phyloP scores from a whole-genome alignment of 2,113 vertebrate genomes.

The Dicaeum eximium region DNA sequence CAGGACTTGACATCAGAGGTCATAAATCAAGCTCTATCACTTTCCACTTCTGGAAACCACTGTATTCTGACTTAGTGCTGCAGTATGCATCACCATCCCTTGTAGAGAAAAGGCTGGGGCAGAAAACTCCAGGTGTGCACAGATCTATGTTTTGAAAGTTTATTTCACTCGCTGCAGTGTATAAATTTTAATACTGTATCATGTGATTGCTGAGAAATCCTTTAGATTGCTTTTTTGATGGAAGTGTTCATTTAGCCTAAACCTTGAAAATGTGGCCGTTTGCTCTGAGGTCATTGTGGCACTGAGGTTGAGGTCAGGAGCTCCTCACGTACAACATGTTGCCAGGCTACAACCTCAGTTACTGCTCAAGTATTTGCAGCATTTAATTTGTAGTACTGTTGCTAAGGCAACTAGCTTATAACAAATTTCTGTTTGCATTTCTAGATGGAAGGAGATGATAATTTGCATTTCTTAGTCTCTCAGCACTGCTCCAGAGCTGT shows the following conservation, averaged over 20 bases:
- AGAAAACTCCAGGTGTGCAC: not conserved
- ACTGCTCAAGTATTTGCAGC: not conserved
- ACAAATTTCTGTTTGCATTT: not conserved
- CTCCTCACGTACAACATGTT: not conserved
- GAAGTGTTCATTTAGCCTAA: not conserved
- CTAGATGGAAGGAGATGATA: not conserved
- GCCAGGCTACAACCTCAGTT: not conserved
- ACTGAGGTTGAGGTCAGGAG: not conserved
- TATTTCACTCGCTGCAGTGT: not conserved
- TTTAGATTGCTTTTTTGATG: not conserved
- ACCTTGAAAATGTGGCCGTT: not conserved
- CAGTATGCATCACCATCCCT: not conserved
- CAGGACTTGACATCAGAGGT: not conserved
- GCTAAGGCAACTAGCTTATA: not conserved
- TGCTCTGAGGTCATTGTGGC: not conserved
- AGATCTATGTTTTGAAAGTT: not conserved
- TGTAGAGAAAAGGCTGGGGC: not conserved
- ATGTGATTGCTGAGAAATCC: not conserved
- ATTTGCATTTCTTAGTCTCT: not conserved
- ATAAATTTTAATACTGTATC: not conserved
- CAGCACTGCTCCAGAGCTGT: not conserved
- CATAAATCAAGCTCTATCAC: not conserved
- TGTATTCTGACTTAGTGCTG: not conserved
- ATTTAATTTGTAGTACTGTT: not conserved
- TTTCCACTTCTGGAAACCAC: not conserved